Evolutionary conservation across 1,140 invertebrate species (phyloP).

Genomic region (Homarus americanus): DNA sequence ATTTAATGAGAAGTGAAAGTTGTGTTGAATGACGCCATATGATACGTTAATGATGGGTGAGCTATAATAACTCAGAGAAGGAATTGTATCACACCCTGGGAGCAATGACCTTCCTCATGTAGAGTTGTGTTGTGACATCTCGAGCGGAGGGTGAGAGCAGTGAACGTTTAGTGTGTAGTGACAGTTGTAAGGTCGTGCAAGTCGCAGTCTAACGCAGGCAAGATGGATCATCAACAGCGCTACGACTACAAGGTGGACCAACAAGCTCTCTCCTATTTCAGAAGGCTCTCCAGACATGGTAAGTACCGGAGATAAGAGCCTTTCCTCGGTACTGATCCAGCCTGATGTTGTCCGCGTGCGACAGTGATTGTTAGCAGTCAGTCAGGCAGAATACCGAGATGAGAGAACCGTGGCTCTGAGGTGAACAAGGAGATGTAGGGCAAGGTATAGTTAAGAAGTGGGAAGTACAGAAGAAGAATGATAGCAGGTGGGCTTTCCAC

Average conservation of each 20-base stretch:
- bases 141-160: neutral
- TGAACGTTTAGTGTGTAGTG: neutral
- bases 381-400: no score
- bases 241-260: neutral
- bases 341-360: neutral
- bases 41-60: neutral
- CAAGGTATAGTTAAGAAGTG: no score
- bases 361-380: no score
- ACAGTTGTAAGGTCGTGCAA: neutral
- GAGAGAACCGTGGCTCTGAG: no score
- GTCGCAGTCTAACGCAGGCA: neutral
- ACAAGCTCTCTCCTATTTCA: neutral
- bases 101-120: neutral
- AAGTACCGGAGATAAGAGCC: neutral
- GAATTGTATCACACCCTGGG: no score
- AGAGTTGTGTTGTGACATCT: neutral
- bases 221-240: neutral
- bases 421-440: no score
- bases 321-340: neutral
- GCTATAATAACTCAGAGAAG: no score
- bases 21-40: neutral
- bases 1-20: no score
- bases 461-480: no score
- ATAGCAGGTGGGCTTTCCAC: no score
- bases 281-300: neutral